Percentiles rank a stretch among this genome's conserved stretches.
Evolutionary conservation across 2,797 vertebrate genomes (phyloP).

Genomic region (Gephyroberyx darwinii): DNA sequence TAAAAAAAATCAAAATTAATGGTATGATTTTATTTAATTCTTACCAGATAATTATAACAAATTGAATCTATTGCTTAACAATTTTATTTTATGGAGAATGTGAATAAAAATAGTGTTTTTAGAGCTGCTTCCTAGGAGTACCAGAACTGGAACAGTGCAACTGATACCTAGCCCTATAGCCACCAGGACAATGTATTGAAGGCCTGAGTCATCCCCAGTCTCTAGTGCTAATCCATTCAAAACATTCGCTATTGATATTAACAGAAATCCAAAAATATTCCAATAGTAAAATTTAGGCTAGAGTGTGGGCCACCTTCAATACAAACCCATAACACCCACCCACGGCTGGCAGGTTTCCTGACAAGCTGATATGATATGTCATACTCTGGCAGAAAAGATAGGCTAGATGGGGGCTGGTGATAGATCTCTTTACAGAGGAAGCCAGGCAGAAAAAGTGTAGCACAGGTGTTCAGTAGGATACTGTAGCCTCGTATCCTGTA

Average conservation of each 20-base stretch:
- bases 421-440: conserved; percentile 74
- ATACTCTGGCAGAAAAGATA: conserved; percentile 45
- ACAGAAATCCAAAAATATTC: conserved; percentile 36
- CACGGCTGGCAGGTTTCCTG: conserved; percentile 56
- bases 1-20: too few relatives aligned
- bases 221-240: not conserved
- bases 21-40: too few relatives aligned
- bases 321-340: conserved; percentile 39
- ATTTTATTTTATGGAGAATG: not conserved
- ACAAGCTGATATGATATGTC: conserved; percentile 48
- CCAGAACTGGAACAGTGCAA: too few relatives aligned
- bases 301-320: conserved; percentile 20
- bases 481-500: conserved; percentile 69
- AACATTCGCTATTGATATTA: conserved; percentile 5
- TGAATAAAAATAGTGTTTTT: not conserved
- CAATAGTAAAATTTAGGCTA: conserved; percentile 51
- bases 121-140: not conserved
- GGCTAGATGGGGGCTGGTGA: conserved; percentile 72
- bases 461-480: conserved; percentile 81
- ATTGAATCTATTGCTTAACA: not conserved
- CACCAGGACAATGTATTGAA: too few relatives aligned
- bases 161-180: too few relatives aligned
- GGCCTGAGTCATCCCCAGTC: not conserved
- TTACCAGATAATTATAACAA: too few relatives aligned
- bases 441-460: conserved; percentile 75